Base-by-base conservation (phyloP, 2,113 vertebrate genomes). In the Spizaetus ornatus region DNA sequence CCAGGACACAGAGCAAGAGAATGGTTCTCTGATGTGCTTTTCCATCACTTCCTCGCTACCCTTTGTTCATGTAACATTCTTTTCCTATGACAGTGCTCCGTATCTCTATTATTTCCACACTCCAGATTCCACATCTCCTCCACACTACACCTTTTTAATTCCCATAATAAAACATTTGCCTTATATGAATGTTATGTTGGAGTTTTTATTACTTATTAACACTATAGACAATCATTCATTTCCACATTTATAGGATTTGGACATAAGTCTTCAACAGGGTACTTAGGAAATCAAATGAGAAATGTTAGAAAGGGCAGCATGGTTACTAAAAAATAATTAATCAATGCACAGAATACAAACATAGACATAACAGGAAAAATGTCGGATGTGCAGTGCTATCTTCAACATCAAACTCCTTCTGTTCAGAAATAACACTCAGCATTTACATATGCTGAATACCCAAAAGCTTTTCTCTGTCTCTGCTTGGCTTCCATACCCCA, bases 11-110 rank as follows among this genome's bases (percentile, higher is more conserved):
- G 79, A 72, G 78, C 67, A 86, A 95, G 61, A 63, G 13, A 82
- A 92, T 89, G 59, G 69, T 91, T 94, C 91, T 96, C 86, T 95
- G 91, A 95, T 93, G 92, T 89, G 72, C 52, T 94, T 95, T 95
- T 91, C 94, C 36, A 69, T 15, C 52, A 79, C 61, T 90, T 94
- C 59, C 66, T 94, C 0, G 0, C 25, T 91, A 65, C 45, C 52
- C 67, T 83, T 97, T 91, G 72, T 92, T 95, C 48, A 1, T 67
- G 34, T 71, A 96, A 88, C 69, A 78, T 95, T 87, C 61, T 84
- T 95, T 87, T 95, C 65, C 86, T 90, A 36, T 87, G 72, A 78
- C 69, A 95, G 53, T 58, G 43, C 27, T 74, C 61, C 5, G 4
- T 45, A 53, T n/a, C 80, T 84, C 90, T 84, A 82, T 84, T 23